A percentile compares a stretch with the other conserved stretches of the same genome.
phyloP scores from a whole-genome alignment of 2,797 vertebrate species.

The Catostomus latipinnis region DNA sequence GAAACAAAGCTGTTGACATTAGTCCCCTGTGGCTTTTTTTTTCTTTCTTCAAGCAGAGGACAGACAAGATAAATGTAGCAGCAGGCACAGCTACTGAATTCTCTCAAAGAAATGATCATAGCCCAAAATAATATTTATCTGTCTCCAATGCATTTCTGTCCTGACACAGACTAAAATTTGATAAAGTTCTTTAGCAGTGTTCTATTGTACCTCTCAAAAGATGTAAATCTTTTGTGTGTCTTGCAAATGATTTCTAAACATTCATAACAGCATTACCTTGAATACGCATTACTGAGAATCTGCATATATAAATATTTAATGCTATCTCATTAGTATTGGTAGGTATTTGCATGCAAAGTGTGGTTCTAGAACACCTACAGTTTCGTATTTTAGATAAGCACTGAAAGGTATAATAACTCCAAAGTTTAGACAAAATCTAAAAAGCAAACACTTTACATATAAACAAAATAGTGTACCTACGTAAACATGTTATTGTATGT shows the following conservation, averaged over 20 bases:
- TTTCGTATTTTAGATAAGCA: too few relatives aligned
- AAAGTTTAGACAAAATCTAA: too few relatives aligned
- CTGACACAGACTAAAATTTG: conserved; percentile 16
- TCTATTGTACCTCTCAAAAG: neutral
- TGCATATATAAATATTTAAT: conserved; percentile 8
- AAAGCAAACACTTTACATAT: too few relatives aligned
- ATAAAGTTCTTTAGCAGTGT: conserved; percentile 19
- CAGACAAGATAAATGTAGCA: conserved; percentile 54
- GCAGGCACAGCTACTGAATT: conserved; percentile 54
- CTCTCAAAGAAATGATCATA: conserved; percentile 39
- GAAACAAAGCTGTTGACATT: conserved; percentile 55
- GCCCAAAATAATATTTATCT: conserved; percentile 45
- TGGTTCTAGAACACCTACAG: too few relatives aligned
- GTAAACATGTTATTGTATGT: too few relatives aligned
- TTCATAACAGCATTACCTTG: neutral
- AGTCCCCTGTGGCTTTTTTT: conserved; percentile 45
- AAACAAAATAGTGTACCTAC: too few relatives aligned
- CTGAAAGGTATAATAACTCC: too few relatives aligned
- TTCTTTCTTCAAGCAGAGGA: conserved; percentile 46
- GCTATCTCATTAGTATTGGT: too few relatives aligned
- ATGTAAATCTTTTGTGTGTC: neutral
- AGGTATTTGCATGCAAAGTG: too few relatives aligned
- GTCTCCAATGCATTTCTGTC: conserved; percentile 34
- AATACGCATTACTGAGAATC: conserved; percentile 5
- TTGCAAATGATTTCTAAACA: conserved; percentile 1